Conservation (phyloP, 2,797 vertebrate species). For the Sebastes minor region DNA sequence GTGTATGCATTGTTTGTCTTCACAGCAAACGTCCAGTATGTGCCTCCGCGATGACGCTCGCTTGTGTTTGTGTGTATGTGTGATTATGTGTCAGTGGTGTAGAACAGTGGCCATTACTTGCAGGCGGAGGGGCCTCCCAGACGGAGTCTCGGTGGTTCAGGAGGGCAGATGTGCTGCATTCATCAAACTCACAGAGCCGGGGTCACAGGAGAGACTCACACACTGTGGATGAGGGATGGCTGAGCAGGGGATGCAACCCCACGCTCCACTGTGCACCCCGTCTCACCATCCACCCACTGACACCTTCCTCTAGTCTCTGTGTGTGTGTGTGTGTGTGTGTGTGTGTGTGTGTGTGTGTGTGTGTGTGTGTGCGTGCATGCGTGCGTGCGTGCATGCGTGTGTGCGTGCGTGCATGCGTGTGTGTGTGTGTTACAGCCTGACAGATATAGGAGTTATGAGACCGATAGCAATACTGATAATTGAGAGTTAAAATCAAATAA, state of each 20-base stretch:
- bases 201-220: constrained; percentile 88
- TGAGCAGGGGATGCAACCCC: constrained; percentile 77
- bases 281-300: constrained; percentile 54
- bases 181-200: constrained; percentile 87
- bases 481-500: not conserved
- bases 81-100: constrained; percentile 80
- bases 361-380: not conserved
- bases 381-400: not conserved
- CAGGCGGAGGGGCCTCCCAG: constrained; percentile 84
- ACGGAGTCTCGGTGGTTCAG: constrained; percentile 85
- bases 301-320: constrained; percentile 9
- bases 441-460: not conserved
- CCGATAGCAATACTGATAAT: not conserved
- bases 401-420: not conserved
- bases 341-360: not conserved
- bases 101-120: constrained; percentile 89
- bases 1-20: constrained; percentile 11
- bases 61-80: constrained; percentile 42
- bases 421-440: not conserved
- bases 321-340: not conserved
- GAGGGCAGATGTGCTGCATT: constrained; percentile 92
- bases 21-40: constrained; percentile 14
- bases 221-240: constrained; percentile 89
- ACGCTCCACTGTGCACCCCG: constrained; percentile 75
- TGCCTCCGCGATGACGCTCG: not conserved